Evolutionary conservation across 2,113 vertebrate genomes (phyloP), one percentile per base, ranked within the genome.

Genomic region (Deroptyus accipitrinus): DNA sequence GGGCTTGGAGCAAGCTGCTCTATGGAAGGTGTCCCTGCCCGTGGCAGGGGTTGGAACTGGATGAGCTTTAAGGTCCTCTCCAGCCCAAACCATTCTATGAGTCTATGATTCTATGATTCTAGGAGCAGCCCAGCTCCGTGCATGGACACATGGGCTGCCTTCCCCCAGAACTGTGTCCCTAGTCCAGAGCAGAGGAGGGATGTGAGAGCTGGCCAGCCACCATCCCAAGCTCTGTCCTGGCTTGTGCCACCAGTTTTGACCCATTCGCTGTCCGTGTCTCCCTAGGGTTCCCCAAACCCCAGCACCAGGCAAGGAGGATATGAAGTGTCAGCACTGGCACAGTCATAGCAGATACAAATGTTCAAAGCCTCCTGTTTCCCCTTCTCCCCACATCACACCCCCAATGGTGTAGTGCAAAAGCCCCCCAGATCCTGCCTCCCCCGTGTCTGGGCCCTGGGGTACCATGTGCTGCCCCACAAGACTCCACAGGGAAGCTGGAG

Each of bases 401-500:
- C 46, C 57, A 72, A 9, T 0, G 1, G 28, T 49, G 31, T 0
- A 0, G 13, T 72, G 23, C 9, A 49, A 30, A 35, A 83, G 17
- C 4, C 11, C 16, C 37, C 9, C 30, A 4, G 1, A 62, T 30
- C 49, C 59, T 37, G 24, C 10, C 51, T 31, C 12, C 8, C 54
- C 49, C 35, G 35, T 3, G 20, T 20, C 48, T 63, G 33, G 35
- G 41, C 23, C 23, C 63, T 73, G 54, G 20, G 44, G 35, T 8
- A 20, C 64, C 33, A 8, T 9, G 8, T 49, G 33, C 73, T 90
- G 72, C 61, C n/a, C 57, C 39, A 25, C 23, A 33, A 10, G 39
- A 52, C 18, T 17, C 44, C 10, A 1, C 3, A 63, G 46, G 35
- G 46, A 66, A 42, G n/a, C 41, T 4, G 17, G 23, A 28, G 64